These are phyloP conservation scores for Drosophila melanogaster DNA, from an alignment of 1,140 invertebrate species.

Conservation along the genomic window DNA sequence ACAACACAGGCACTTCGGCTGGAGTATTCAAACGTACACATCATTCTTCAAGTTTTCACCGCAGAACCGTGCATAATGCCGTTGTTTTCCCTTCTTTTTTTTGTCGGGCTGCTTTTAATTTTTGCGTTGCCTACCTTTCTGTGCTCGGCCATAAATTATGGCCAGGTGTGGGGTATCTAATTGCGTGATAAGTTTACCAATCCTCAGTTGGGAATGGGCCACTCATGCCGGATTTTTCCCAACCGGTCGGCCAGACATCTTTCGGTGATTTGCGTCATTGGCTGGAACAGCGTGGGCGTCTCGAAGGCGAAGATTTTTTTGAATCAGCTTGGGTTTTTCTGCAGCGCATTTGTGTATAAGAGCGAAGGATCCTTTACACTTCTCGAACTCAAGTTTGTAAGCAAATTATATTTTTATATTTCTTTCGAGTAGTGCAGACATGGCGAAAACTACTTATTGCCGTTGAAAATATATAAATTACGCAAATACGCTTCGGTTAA, in stretches of 20 bases:
- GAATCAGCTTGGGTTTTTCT: conserved; percentile 13
- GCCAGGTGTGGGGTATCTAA: conserved; percentile 67
- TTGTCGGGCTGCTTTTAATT: conserved; percentile 42
- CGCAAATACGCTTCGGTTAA: conserved; percentile 15
- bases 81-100: conserved; percentile 9
- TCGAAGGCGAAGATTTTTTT: conserved; percentile 20
- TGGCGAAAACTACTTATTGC: conserved; percentile 3
- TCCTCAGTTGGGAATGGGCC: conserved; percentile 41
- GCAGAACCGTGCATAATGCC: conserved; percentile 12
- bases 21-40: conserved; percentile 20
- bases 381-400: not conserved
- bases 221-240: not conserved
- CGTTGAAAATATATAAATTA: conserved; percentile 25
- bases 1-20: conserved; percentile 11
- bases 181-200: conserved; percentile 80
- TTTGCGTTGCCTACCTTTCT: conserved; percentile 57
- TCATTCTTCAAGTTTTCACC: conserved; percentile 48
- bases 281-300: conserved; percentile 1
- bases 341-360: not conserved
- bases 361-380: not conserved
- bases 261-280: conserved; percentile 58
- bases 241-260: conserved; percentile 21
- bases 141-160: conserved; percentile 61
- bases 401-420: not conserved
- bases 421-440: not conserved